phyloP scores from a whole-genome alignment of 2,888 invertebrate species.

The Dasypogon diadema region DNA sequence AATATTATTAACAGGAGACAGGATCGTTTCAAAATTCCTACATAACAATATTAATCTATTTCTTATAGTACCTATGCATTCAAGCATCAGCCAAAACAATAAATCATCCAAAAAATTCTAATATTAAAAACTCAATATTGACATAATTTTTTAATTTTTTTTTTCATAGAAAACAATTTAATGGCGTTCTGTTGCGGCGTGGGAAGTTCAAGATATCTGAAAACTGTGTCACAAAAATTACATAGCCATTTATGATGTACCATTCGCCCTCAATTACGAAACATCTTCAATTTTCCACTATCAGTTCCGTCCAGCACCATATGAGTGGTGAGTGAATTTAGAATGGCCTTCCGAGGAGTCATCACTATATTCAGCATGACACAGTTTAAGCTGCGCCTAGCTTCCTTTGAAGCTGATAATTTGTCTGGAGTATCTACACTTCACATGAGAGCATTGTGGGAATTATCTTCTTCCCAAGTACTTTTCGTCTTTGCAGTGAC shows the following conservation, averaged over 20 bases:
- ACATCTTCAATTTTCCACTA: slow-evolving; percentile 39
- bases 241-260: background rate
- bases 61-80: no score
- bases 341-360: slow-evolving; percentile 31
- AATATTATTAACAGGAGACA: no score
- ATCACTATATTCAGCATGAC: slow-evolving; percentile 16
- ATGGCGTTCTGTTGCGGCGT: background rate
- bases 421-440: slow-evolving; percentile 18
- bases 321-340: background rate
- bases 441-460: slow-evolving; percentile 32
- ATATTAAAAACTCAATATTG: no score
- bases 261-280: slow-evolving; percentile 38
- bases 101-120: no score
- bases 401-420: slow-evolving; percentile 35
- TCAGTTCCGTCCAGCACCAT: slow-evolving; percentile 17
- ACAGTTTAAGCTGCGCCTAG: slow-evolving; percentile 26
- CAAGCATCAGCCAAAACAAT: no score
- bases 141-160: no score
- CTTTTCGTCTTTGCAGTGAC: slow-evolving; percentile 22
- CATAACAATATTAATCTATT: no score
- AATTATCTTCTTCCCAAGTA: slow-evolving; percentile 46
- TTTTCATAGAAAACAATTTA: no score
- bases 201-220: slow-evolving; percentile 17
- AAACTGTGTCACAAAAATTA: background rate
- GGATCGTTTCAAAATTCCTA: no score